These are phyloP conservation scores for Sebastes kiyomatsui DNA, from an alignment of 2,797 vertebrate genomes.

Conservation along the genomic window DNA sequence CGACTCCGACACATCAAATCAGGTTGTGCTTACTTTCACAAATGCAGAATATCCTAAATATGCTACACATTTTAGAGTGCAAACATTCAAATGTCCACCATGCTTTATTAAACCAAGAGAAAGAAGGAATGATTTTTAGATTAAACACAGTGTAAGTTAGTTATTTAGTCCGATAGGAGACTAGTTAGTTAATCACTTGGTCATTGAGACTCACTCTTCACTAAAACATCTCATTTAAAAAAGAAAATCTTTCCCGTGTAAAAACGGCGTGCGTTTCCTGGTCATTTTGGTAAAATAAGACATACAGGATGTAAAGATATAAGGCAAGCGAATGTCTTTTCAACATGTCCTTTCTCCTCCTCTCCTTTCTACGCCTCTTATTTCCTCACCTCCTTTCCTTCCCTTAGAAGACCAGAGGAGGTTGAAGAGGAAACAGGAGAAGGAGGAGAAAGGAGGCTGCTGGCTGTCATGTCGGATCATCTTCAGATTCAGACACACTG, in stretches of 20 bases:
- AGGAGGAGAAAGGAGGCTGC: conserved; percentile 35
- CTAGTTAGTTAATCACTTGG: not conserved
- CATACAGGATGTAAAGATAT: no score
- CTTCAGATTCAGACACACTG: not conserved
- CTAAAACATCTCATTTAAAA: no score
- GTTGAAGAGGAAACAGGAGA: not conserved
- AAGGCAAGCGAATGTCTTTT: not conserved
- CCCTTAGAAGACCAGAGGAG: not conserved
- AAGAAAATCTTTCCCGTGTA: no score
- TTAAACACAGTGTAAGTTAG: not conserved
- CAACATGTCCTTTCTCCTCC: not conserved
- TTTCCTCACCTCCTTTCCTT: not conserved
- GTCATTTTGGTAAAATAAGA: no score
- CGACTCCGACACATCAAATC: not conserved
- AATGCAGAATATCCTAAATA: not conserved
- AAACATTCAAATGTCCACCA: not conserved
- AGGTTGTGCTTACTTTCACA: not conserved
- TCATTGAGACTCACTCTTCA: not conserved
- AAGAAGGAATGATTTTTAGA: not conserved
- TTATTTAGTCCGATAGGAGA: not conserved
- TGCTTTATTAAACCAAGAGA: not conserved
- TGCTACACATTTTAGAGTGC: not conserved
- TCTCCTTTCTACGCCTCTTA: not conserved
- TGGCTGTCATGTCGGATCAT: conserved; percentile 21
- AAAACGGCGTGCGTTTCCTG: no score